Percentiles rank a stretch among this genome's conserved stretches.
These are phyloP conservation scores for Limonius californicus DNA, from an alignment of 1,140 invertebrate genomes.

Conservation along the genomic window DNA sequence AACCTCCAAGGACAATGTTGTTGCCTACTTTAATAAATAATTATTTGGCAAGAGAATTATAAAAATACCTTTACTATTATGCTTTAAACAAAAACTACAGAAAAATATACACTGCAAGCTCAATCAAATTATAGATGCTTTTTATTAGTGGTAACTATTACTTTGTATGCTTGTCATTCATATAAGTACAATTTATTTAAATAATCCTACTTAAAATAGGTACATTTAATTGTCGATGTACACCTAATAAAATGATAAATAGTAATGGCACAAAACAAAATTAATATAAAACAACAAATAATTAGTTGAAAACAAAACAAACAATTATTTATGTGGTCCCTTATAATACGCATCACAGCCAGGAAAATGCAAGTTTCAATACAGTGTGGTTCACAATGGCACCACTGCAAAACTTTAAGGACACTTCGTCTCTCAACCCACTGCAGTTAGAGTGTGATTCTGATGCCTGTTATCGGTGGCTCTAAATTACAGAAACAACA, in stretches of 20 bases:
- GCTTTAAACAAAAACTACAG: neutral
- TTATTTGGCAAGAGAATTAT: neutral
- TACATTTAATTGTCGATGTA: neutral
- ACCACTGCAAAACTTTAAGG: neutral
- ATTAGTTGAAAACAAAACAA: neutral
- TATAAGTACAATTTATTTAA: neutral
- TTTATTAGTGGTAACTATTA: neutral
- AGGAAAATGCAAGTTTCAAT: neutral
- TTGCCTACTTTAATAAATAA: neutral
- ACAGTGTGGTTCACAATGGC: neutral
- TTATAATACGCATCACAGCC: neutral
- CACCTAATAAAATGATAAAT: neutral
- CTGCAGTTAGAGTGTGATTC: slow-evolving; percentile 26
- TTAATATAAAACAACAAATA: neutral
- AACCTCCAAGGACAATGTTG: too few relatives aligned
- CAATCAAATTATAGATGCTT: neutral
- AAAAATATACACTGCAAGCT: too few relatives aligned
- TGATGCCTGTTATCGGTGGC: slow-evolving; percentile 28
- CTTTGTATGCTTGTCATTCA: neutral
- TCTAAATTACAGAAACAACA: slow-evolving; percentile 17
- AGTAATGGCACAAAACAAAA: neutral
- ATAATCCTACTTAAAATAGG: neutral
- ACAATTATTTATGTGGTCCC: neutral
- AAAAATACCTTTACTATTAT: neutral
- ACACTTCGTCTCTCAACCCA: slow-evolving; percentile 13